These are phyloP conservation scores for Cantharis rustica DNA, from an alignment of 2,888 invertebrate species.

Conservation along the genomic window DNA sequence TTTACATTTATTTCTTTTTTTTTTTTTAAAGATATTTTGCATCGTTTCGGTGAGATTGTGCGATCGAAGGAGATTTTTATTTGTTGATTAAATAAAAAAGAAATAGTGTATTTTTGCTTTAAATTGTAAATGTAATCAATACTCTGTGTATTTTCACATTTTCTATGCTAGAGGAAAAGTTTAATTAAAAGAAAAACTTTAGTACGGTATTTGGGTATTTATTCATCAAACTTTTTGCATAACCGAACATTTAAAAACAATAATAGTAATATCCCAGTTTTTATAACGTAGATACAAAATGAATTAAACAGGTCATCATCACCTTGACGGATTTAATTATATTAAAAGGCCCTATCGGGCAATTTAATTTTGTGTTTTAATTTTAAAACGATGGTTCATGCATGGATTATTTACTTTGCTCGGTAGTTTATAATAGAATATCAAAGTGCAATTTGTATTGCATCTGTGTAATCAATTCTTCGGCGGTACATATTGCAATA, in stretches of 20 bases:
- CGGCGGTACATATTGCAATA: not conserved
- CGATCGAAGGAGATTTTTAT: not conserved
- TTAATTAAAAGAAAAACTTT: not conserved
- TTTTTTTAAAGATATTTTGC: not conserved
- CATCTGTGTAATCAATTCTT: not conserved
- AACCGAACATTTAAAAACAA: not conserved
- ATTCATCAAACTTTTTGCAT: not conserved
- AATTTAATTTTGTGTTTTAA: not conserved
- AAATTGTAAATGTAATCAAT: not conserved
- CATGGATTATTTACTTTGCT: not conserved
- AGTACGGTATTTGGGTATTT: not conserved
- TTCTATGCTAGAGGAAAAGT: not conserved
- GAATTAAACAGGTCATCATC: not conserved
- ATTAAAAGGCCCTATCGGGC: not conserved
- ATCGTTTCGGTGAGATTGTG: not conserved
- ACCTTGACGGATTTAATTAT: not conserved
- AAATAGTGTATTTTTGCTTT: not conserved
- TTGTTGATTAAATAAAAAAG: not conserved
- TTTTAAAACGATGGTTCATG: not conserved
- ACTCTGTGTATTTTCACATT: not conserved
- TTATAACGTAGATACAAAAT: not conserved
- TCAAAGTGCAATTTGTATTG: not conserved
- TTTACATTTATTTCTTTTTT: not conserved
- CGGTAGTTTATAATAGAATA: not conserved
- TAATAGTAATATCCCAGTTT: not conserved